Evolutionary conservation across 1,140 invertebrate genomes (phyloP), one percentile per base, ranked within the genome.

Genomic region (Oreohelix idahoensis): DNA sequence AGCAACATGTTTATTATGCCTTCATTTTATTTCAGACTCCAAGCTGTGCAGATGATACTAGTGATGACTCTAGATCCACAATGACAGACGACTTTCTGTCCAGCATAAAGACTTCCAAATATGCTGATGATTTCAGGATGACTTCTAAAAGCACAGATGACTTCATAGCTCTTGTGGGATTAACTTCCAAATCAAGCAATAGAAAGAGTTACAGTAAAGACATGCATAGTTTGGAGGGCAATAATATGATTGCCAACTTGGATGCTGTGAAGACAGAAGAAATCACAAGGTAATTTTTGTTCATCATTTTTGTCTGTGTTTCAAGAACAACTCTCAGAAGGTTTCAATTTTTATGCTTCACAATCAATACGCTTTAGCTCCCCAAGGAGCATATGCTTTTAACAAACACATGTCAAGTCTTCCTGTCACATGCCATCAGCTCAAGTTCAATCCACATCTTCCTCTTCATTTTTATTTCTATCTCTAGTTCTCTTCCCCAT

Each of bases 141-240:
- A 66, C 63, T 66, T 66, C 63, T n/a, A 66, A 66, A 66, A 66
- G 32, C 29, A 32, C 63, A 11, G 63, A 66, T 66, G 63, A 66
- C 63, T 35, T 66, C 63, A 66, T 66, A 66, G 63, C 29, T 58
- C 53, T 66, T 29, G 63, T 66, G 29, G 63, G 63, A n/a, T 66
- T 66, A 17, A 66, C n/a, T 32, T 66, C 63, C 63, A 66, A 66
- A 17, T 35, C 63, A 29, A 32, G n/a, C 63, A 66, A 66, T 23
- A 66, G 63, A 66, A 35, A 29, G n/a, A 66, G 63, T 23, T 66
- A 32, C 29, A 66, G 4, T 32, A 29, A 66, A 17, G 63, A 66
- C n/a, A 29, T 66, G 2, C 11, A 2, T 66, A 35, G 17, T 17
- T 35, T 32, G 11, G n/a, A 32, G 17, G n/a, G 32, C 29, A 66